phyloP scores from a whole-genome alignment of 1,140 invertebrate species.

The Scaptomyza montana region DNA sequence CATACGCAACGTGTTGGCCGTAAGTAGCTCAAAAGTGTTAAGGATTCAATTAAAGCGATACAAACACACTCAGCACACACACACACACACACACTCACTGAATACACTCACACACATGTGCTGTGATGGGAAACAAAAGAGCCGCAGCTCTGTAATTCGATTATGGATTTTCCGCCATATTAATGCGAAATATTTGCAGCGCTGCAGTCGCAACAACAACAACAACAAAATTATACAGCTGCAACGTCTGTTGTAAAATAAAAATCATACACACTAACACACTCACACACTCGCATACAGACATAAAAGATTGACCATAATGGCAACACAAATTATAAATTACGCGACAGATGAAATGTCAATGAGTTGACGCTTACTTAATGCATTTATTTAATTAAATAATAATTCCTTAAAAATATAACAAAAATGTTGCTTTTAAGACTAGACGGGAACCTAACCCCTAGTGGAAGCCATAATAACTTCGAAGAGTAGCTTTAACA shows the following conservation, averaged over 20 bases:
- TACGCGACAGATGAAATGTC: slow-evolving; percentile 80
- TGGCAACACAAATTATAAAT: slow-evolving; percentile 81
- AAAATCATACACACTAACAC: slow-evolving; percentile 25
- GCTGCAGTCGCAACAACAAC: slow-evolving; percentile 61
- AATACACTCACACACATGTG: slow-evolving; percentile 26
- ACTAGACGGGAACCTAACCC: not conserved
- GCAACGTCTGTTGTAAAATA: slow-evolving; percentile 34
- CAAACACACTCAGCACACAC: slow-evolving; percentile 55
- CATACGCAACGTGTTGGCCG: slow-evolving; percentile 77
- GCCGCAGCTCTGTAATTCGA: slow-evolving; percentile 78
- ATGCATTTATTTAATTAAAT: slow-evolving; percentile 80
- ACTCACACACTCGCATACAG: slow-evolving; percentile 6
- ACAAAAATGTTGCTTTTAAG: slow-evolving; percentile 14
- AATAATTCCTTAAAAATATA: slow-evolving; percentile 19
- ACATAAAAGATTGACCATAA: slow-evolving; percentile 54
- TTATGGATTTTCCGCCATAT: slow-evolving; percentile 82
- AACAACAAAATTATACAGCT: slow-evolving; percentile 16
- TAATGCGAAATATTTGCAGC: slow-evolving; percentile 80
- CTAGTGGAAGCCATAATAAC: no score
- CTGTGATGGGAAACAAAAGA: slow-evolving; percentile 71
- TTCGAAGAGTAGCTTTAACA: no score
- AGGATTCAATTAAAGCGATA: slow-evolving; percentile 82
- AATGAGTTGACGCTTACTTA: slow-evolving; percentile 71
- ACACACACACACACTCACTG: not conserved
- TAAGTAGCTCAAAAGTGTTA: slow-evolving; percentile 82